Percentiles rank a stretch among this genome's conserved stretches.
Conservation (phyloP, 2,888 invertebrate genomes). For the Cephus nigrinus region DNA sequence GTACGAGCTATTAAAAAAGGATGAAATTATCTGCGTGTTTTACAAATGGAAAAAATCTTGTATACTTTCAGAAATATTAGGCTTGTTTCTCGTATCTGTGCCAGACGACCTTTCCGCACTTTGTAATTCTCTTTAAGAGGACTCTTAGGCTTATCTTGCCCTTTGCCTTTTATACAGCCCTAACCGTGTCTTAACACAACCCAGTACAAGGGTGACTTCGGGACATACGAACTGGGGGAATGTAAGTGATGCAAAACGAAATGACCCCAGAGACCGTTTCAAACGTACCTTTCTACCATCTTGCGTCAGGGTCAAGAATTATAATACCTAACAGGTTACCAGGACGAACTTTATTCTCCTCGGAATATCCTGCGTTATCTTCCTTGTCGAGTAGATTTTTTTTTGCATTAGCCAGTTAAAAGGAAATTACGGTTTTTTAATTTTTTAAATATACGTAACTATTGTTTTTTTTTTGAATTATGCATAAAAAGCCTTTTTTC, state of each 20-base stretch:
- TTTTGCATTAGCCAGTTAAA: too few relatives aligned
- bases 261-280: slow-evolving; percentile 21
- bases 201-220: too few relatives aligned
- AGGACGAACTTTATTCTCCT: too few relatives aligned
- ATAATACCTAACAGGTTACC: not conserved
- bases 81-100: too few relatives aligned
- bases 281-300: slow-evolving; percentile 7
- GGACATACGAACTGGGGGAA: slow-evolving; percentile 7
- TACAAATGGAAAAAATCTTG: too few relatives aligned
- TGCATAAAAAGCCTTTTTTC: not conserved
- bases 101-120: slow-evolving; percentile 17
- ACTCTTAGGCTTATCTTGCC: slow-evolving; percentile 16
- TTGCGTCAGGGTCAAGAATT: slow-evolving; percentile 16
- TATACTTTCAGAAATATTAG: not conserved
- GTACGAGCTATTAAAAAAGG: too few relatives aligned
- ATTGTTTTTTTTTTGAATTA: too few relatives aligned
- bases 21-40: too few relatives aligned
- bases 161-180: not conserved
- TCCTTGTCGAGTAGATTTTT: too few relatives aligned
- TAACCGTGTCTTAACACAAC: not conserved
- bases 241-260: slow-evolving; percentile 26
- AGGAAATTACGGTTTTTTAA: slow-evolving; percentile 12
- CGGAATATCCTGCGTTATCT: too few relatives aligned
- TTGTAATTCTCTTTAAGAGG: slow-evolving; percentile 38
- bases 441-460: slow-evolving; percentile 9